These are phyloP conservation scores for Talpa occidentalis DNA, from an alignment of 2,113 vertebrate genomes.

Conservation along the genomic window DNA sequence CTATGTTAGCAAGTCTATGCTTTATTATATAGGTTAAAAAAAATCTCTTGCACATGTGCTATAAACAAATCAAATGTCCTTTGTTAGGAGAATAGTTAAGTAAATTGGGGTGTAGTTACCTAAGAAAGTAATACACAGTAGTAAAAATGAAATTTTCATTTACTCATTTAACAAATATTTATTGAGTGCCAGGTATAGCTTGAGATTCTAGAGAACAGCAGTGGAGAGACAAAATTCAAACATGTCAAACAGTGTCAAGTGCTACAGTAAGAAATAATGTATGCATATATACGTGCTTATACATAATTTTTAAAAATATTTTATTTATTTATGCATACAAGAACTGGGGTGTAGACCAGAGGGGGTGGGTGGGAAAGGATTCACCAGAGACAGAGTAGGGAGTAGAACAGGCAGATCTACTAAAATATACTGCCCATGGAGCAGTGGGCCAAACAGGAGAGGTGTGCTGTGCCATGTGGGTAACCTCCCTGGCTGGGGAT, in stretches of 20 bases:
- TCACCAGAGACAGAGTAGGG: too few species aligned
- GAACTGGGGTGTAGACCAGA: too few species aligned
- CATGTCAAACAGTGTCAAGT: background rate
- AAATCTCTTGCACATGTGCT: background rate
- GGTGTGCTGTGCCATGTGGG: too few species aligned
- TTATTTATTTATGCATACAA: too few species aligned
- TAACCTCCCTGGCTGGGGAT: too few species aligned
- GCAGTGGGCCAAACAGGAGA: too few species aligned
- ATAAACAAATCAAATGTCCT: background rate
- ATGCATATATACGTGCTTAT: background rate
- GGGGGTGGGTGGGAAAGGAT: too few species aligned
- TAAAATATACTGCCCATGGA: too few species aligned
- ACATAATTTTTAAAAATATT: too few species aligned
- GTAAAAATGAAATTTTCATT: constrained; percentile 15
- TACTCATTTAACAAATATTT: constrained; percentile 22
- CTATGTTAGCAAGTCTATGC: background rate
- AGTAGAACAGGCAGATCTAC: too few species aligned
- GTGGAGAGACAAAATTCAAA: background rate
- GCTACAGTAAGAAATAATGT: background rate
- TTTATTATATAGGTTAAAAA: background rate
- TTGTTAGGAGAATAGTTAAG: background rate
- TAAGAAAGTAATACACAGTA: background rate
- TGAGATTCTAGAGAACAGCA: background rate
- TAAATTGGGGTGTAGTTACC: background rate
- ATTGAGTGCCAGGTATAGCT: background rate